Percentiles rank a stretch among this genome's conserved stretches.
Conservation (phyloP, 2,113 vertebrate genomes). For the Bucco capensis region DNA sequence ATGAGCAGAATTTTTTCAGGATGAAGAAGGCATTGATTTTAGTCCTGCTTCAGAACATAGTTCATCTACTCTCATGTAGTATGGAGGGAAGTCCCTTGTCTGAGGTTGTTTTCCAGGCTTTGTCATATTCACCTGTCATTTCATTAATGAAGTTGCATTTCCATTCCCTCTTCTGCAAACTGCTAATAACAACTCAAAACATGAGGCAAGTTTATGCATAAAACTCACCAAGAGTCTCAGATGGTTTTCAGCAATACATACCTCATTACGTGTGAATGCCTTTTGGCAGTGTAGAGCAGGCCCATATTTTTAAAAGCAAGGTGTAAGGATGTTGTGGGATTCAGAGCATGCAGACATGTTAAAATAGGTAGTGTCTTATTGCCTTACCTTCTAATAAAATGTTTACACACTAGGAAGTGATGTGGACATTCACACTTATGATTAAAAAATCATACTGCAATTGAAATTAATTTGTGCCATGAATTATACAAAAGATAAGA, state of each 20-base stretch:
- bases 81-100: background rate
- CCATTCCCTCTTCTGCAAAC: background rate
- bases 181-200: background rate
- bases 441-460: slow-evolving; percentile 14
- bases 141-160: background rate
- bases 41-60: background rate
- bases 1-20: background rate
- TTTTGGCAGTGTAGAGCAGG: background rate
- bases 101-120: background rate
- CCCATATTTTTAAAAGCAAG: background rate
- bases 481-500: background rate
- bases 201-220: background rate
- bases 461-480: background rate
- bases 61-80: background rate
- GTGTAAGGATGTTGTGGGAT: background rate
- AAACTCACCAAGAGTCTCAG: background rate
- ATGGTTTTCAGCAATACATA: background rate
- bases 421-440: background rate
- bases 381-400: slow-evolving; percentile 12
- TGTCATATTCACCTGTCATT: background rate
- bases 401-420: background rate
- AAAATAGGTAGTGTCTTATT: background rate
- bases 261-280: background rate
- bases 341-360: background rate
- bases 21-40: background rate